Conservation (phyloP, 2,888 invertebrate genomes). For the Limenitis camilla region DNA sequence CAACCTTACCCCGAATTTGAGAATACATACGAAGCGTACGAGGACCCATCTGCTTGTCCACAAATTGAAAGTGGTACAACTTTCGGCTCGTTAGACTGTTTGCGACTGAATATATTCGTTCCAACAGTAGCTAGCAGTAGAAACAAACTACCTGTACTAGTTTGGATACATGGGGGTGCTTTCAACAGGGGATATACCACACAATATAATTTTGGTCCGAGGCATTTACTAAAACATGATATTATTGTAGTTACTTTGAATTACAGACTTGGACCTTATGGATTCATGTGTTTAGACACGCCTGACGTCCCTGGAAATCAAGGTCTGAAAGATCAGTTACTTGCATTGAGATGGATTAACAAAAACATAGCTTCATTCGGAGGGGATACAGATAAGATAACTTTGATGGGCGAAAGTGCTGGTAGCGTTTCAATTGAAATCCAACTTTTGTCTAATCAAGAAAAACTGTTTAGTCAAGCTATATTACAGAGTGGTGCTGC, state of each 20-base stretch:
- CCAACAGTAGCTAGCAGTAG: conserved; percentile 36
- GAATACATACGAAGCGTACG: conserved; percentile 40
- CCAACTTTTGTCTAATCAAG: conserved; percentile 37
- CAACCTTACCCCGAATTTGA: conserved; percentile 36
- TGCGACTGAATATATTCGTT: conserved; percentile 44
- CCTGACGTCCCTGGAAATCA: conserved; percentile 47
- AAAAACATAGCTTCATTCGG: conserved; percentile 47
- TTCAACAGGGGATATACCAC: conserved; percentile 35
- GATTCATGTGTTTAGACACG: conserved; percentile 48
- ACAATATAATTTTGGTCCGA: conserved; percentile 36
- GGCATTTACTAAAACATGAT: conserved; percentile 41
- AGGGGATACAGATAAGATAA: conserved; percentile 42
- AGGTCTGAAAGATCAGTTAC: conserved; percentile 47
- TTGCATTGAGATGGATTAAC: conserved; percentile 47
- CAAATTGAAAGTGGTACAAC: conserved; percentile 37
- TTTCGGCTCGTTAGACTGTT: conserved; percentile 40
- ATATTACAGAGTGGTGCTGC: conserved; percentile 45
- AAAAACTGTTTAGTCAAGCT: conserved; percentile 40
- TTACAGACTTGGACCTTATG: conserved; percentile 49
- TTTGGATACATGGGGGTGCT: conserved; percentile 46
- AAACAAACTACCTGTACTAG: conserved; percentile 40
- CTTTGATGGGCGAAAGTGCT: conserved; percentile 48
- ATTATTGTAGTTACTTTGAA: conserved; percentile 47
- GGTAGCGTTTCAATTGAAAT: conserved; percentile 40
- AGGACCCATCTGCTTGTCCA: conserved; percentile 44